phyloP scores from a whole-genome alignment of 2,113 vertebrate species.

The Nansenia antarctica region DNA sequence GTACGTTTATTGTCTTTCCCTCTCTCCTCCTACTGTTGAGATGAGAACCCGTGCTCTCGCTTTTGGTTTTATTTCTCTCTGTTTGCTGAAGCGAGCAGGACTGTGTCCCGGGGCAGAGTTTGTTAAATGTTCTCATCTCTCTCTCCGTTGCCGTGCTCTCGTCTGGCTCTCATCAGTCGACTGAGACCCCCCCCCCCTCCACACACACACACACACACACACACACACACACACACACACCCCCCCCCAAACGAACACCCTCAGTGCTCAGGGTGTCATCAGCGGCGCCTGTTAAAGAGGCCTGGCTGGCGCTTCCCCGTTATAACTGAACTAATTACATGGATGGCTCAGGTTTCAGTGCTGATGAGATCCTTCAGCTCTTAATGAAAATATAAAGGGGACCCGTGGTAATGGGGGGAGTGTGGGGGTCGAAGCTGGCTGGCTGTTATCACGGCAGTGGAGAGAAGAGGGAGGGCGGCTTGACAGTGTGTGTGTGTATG shows the following conservation, averaged over 20 bases:
- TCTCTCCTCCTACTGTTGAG: background rate
- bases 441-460: background rate
- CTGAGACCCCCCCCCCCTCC: conserved; percentile 29
- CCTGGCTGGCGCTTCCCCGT: conserved; percentile 34
- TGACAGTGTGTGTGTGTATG: background rate
- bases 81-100: conserved; percentile 36
- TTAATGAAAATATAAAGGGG: conserved; percentile 53
- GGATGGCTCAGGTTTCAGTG: conserved; percentile 41
- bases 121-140: conserved; percentile 30
- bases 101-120: conserved; percentile 31
- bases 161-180: conserved; percentile 42
- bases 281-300: conserved; percentile 35
- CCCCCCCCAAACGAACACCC: conserved; percentile 11
- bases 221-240: conserved; percentile 6
- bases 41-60: background rate
- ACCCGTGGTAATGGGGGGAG: conserved; percentile 43
- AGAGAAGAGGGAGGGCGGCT: background rate
- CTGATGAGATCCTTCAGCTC: conserved; percentile 52
- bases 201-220: background rate
- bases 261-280: conserved; percentile 41
- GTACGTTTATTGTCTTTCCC: background rate
- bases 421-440: conserved; percentile 12
- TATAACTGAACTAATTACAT: conserved; percentile 62
- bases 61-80: conserved; percentile 34
- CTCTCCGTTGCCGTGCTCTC: conserved; percentile 27